These are phyloP conservation scores for Capromys pilorides DNA, from an alignment of 2,797 vertebrate species.

Conservation along the genomic window DNA sequence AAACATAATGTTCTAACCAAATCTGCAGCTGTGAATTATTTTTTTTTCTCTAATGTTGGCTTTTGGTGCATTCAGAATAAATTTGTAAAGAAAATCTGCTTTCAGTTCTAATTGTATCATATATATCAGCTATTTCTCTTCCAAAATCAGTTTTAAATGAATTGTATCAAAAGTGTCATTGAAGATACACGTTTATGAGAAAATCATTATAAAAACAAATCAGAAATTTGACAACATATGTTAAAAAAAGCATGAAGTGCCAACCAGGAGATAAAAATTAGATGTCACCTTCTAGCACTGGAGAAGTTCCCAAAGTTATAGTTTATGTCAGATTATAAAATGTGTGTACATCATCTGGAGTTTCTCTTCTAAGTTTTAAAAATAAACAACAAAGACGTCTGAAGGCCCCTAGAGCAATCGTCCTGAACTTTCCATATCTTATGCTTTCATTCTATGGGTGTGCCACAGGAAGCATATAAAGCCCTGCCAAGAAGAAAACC, in stretches of 20 bases:
- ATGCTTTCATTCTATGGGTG: not conserved
- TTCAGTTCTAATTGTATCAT: slow-evolving; percentile 10
- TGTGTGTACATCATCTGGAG: slow-evolving; percentile 7
- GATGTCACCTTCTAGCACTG: not conserved
- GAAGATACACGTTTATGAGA: not conserved
- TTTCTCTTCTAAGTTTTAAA: slow-evolving; percentile 63
- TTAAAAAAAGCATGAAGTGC: slow-evolving; percentile 48
- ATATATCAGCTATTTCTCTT: slow-evolving; percentile 34
- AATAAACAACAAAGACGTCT: slow-evolving; percentile 38
- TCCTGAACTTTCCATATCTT: slow-evolving; percentile 35
- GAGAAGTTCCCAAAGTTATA: not conserved
- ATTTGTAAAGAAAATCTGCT: slow-evolving; percentile 54
- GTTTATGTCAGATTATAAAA: slow-evolving; percentile 45
- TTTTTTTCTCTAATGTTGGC: not conserved
- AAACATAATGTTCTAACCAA: slow-evolving; percentile 57
- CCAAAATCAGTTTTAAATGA: slow-evolving; percentile 56
- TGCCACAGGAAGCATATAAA: not conserved
- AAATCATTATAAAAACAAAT: slow-evolving; percentile 39
- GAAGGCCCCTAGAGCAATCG: not conserved
- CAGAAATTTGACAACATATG: slow-evolving; percentile 44
- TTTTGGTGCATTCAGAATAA: slow-evolving; percentile 10
- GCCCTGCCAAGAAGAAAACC: slow-evolving; percentile 46
- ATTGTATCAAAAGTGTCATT: slow-evolving; percentile 39
- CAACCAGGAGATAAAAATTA: slow-evolving; percentile 44
- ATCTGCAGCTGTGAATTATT: slow-evolving; percentile 47